Evolutionary conservation across 2,797 vertebrate genomes (phyloP).

Genomic region (Gobio occitaniae): DNA sequence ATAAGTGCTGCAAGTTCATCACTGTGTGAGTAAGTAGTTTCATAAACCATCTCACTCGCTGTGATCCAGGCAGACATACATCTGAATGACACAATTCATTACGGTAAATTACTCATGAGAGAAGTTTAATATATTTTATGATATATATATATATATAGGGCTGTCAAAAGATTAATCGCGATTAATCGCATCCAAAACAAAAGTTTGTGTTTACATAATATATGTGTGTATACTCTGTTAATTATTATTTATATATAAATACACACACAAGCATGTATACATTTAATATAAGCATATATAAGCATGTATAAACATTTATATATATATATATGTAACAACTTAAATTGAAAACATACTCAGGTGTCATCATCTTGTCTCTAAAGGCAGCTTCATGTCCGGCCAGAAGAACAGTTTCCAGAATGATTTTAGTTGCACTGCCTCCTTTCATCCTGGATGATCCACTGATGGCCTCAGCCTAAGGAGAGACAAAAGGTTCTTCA

Average conservation of each 20-base stretch:
- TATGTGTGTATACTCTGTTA: too few relatives aligned
- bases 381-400: slow-evolving; percentile 76
- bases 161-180: too few relatives aligned
- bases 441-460: slow-evolving; percentile 86
- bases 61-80: slow-evolving; percentile 71
- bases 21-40: slow-evolving; percentile 76
- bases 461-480: slow-evolving; percentile 81
- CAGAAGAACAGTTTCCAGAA: slow-evolving; percentile 80
- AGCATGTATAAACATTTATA: too few relatives aligned
- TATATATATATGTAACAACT: background rate
- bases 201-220: too few relatives aligned
- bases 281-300: too few relatives aligned
- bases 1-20: slow-evolving; percentile 71
- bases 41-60: slow-evolving; percentile 70
- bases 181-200: too few relatives aligned
- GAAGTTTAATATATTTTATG: too few relatives aligned
- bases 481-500: background rate
- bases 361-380: slow-evolving; percentile 63
- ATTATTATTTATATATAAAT: too few relatives aligned
- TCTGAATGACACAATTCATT: slow-evolving; percentile 63
- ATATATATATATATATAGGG: too few relatives aligned
- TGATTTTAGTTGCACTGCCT: slow-evolving; percentile 81
- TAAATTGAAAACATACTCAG: slow-evolving; percentile 62
- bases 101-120: slow-evolving; percentile 28
- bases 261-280: too few relatives aligned